Base-by-base conservation (phyloP, 2,888 invertebrate genomes). In the Axea sp. region DNA sequence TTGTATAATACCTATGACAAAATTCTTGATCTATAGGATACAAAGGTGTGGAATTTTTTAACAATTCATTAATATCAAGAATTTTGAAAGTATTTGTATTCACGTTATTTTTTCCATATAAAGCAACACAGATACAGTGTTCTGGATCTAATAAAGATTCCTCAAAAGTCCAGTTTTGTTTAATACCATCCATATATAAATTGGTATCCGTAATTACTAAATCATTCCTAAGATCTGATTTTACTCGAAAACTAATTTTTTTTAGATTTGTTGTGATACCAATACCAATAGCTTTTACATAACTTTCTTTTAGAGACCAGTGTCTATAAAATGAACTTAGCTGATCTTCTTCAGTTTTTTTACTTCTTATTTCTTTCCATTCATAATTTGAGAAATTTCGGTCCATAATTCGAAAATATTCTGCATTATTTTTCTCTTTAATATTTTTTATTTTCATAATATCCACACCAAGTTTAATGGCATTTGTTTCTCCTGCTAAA, bases 241-340 rank as follows among this genome's bases (percentile, higher is more conserved):
- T 88, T 0, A 92, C 91, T 64, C 90, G 90, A 87, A 98, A 98
- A 88, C 92, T 93, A 30, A 98, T 91, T 77, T 93, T 90, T 77
- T 91, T 89, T 35, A 98, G 89, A 81, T 95, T 92, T 74, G 94
- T 89, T 0, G 93, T 93, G 53, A 98, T 92, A 19, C 98, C 98
- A 14, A 93, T 89, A 11, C 98, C 97, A 55, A 93, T 90, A 75
- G 97, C 97, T 88, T 98, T 98, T 0, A 96, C 94, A 85, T 96
- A 97, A 84, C 96, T 94, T 87, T 98, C 98, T 88, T 98, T 98
- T 43, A 98, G 89, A 80, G 96, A 94, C 98, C 98, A 98, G 82
- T 94, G 91, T 72, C 98, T 90, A 86, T 94, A 96, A 88, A 98
- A 98, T 82, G 93, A 92, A 8, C 90, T 89, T 24, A 96, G 88